Base-by-base conservation (phyloP, 2,888 invertebrate genomes). In the Drosophila mayaguana region DNA sequence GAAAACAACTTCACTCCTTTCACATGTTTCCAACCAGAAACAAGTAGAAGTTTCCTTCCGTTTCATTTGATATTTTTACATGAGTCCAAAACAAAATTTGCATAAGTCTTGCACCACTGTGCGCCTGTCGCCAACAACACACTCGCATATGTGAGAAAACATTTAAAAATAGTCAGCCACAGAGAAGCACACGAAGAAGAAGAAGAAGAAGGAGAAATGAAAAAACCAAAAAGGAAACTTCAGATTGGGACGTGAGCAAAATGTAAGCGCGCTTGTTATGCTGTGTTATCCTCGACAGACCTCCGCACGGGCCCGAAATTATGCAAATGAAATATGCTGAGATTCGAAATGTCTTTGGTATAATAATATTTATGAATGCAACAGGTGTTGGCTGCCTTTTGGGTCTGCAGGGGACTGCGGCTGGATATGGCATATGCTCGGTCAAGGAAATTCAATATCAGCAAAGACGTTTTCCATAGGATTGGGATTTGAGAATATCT, bases 351-450 rank as follows among this genome's bases (percentile, higher is more conserved):
- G 62, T 55, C 53, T 50, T 14, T 38, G 38, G 66, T 32, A 45
- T 57, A 28, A 50, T 34, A 64, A 63, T 84, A 76, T 83, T 84
- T 88, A 86, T 88, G 76, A 78, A 88, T 88, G 84, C 84, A 88
- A 83, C 84, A 83, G 75, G 89, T 84, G 84, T 81, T 76, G 70
- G 64, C 54, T 40, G 54, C 25, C 25, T 54, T 54, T 54, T 40
- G 54, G 20, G 36, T 54, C 34, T 32, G 22, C 1, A 0, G 14
- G 4, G 7, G 18, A 4, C 43, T 28, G n/a, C 3, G 25, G 7
- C 22, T 20, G 51, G 43, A 25, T 5, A 32, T n/a, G 62, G 62
- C 34, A 25, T 57, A 36, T 38, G 18, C 36, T 22, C 54, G 75
- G 70, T 77, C 80, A 78, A 71, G 80, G 75, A 79, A 79, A 78